Evolutionary conservation across 2,797 vertebrate genomes (phyloP), one percentile per base, ranked within the genome.

Genomic region (Gymnopithys bicolor): DNA sequence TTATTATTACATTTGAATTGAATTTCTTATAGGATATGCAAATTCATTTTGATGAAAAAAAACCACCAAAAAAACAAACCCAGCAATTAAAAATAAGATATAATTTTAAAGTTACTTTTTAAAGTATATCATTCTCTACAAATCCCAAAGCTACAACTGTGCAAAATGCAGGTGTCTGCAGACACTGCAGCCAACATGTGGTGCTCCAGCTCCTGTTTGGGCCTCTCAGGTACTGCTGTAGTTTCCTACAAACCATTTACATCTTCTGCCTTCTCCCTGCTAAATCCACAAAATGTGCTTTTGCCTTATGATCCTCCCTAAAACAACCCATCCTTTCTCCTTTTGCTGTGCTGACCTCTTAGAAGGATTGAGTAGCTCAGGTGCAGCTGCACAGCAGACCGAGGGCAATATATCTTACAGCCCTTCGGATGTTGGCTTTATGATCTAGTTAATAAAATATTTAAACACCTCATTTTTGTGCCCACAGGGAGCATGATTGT

Each of bases 381-480:
- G 75, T 25, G 68, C 75, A 79, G 63, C 74, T 43, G 70, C 70
- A 53, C 30, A 84, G 81, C 53, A 35, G 67, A 76, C 71, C 37
- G 0, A 84, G 82, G 55, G 78, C 90, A 76, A 30, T 39, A 16
- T 49, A 28, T 64, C 39, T 73, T 58, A 32, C 69, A 68, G 13
- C 66, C 53, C 41, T 37, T 66, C 3, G 2, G 35, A 69, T 66
- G 43, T 1, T 82, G 63, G 62, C 75, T 95, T 94, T 93, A 87
- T 2, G 3, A 76, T 59, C 70, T 53, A 66, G 77, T 84, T 90
- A 87, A 89, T 89, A 84, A 93, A 95, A 92, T 62, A 95, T 89
- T 96, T 93, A 84, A 93, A 58, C 67, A 82, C 55, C 80, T 87
- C 62, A 62, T 77, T 75, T 90, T 87, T 69, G 68, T 68, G 74